Percentiles rank a stretch among this genome's conserved stretches.
phyloP scores from a whole-genome alignment of 2,888 invertebrate species.

The Hirtodrosophila confusa region DNA sequence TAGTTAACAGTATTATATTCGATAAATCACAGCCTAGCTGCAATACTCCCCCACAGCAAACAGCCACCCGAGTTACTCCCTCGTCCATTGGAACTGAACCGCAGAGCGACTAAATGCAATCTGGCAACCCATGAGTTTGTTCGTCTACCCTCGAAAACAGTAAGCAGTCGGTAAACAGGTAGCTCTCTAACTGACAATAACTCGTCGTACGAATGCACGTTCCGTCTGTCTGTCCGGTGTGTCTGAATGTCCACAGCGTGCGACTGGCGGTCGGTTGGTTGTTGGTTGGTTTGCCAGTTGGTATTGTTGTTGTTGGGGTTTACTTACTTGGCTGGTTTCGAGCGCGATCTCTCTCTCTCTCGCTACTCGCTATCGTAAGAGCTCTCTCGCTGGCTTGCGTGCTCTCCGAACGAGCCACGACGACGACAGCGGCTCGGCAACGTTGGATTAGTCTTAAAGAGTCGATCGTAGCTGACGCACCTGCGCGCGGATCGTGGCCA shows the following conservation, averaged over 20 bases:
- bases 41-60: constrained; percentile 9
- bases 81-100: constrained; percentile 25
- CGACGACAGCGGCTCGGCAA: constrained; percentile 57
- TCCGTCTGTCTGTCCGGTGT: constrained; percentile 55
- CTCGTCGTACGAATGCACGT: constrained; percentile 78
- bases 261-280: constrained; percentile 71
- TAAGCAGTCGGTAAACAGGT: constrained; percentile 80
- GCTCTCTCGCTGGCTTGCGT: constrained; percentile 17
- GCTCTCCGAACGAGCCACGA: constrained; percentile 68
- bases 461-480: constrained; percentile 84
- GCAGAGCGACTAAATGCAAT: constrained; percentile 46
- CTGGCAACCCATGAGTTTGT: constrained; percentile 62
- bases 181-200: constrained; percentile 80
- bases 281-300: constrained; percentile 54
- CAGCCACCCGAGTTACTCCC: constrained; percentile 41
- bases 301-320: constrained; percentile 32
- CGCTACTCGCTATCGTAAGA: constrained; percentile 46
- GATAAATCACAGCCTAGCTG: constrained; percentile 10
- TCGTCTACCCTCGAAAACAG: constrained; percentile 66
- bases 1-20: neutral
- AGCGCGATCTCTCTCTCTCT: constrained; percentile 23
- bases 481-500: constrained; percentile 77
- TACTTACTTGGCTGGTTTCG: constrained; percentile 51
- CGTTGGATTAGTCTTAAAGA: constrained; percentile 83
- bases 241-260: constrained; percentile 68